Evolutionary conservation across 2,113 vertebrate genomes (phyloP).

Genomic region (Lonchura striata): DNA sequence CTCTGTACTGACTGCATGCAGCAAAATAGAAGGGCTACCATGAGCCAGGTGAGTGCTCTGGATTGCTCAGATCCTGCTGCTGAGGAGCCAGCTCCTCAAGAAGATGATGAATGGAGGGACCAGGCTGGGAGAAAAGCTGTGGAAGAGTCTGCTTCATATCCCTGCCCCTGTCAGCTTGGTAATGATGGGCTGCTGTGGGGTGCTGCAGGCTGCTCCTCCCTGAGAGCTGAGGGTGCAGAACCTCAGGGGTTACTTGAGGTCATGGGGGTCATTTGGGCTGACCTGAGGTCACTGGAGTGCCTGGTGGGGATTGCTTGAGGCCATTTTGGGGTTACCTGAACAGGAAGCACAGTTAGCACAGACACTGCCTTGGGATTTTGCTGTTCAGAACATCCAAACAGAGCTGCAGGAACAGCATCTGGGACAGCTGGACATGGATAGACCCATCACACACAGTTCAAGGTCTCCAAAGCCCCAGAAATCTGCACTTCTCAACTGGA

Average conservation of each 20-base stretch:
- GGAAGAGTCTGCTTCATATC: rapidly evolving
- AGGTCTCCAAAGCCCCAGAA: background rate
- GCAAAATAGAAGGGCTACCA: background rate
- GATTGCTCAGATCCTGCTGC: background rate
- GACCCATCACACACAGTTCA: background rate
- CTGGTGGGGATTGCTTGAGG: no score
- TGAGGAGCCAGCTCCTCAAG: background rate
- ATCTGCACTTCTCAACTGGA: background rate
- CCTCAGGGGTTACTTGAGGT: background rate
- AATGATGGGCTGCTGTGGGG: rapidly evolving
- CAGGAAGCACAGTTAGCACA: background rate
- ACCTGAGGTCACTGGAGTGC: background rate
- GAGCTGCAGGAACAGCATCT: background rate
- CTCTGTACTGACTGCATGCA: background rate
- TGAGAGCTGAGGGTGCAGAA: background rate
- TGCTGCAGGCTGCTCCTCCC: background rate
- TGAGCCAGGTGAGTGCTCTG: background rate
- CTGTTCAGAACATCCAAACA: background rate
- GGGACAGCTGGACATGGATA: background rate
- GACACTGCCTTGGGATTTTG: background rate
- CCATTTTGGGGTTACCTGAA: no score
- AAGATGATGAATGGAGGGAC: background rate
- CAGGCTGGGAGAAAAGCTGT: background rate
- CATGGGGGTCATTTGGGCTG: background rate
- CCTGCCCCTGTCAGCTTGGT: background rate